phyloP scores from a whole-genome alignment of 92 coral and sea anemone genomes.

The Bergia puertoricense region DNA sequence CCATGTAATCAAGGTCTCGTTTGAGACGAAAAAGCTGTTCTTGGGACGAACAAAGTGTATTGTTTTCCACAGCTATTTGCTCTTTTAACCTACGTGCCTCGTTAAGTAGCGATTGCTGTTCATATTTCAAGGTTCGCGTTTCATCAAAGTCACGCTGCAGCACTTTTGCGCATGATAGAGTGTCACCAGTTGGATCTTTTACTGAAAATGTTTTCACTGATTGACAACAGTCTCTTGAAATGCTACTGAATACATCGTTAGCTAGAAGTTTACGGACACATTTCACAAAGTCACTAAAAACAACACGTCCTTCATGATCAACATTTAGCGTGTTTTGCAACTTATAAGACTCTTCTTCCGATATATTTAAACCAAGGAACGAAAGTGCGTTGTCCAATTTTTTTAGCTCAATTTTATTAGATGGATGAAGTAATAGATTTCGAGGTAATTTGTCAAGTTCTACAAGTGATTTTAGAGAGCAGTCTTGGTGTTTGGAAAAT shows the following conservation, averaged over 20 bases:
- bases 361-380: not conserved
- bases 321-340: not conserved
- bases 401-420: not conserved
- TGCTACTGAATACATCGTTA: not conserved
- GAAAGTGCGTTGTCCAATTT: not conserved
- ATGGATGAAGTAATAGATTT: slow-evolving; percentile 1
- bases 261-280: not conserved
- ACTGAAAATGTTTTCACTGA: not conserved
- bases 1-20: not conserved
- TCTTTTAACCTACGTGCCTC: not conserved
- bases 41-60: not conserved
- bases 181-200: not conserved
- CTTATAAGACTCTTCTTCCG: not conserved
- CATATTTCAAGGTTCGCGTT: not conserved
- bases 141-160: not conserved
- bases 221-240: not conserved
- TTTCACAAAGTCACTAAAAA: not conserved
- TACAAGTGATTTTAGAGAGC: not conserved
- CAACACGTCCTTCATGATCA: not conserved
- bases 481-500: not conserved
- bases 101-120: not conserved
- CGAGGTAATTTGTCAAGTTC: too few species aligned
- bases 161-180: not conserved
- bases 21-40: slow-evolving; percentile 21
- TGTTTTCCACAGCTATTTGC: not conserved